These are phyloP conservation scores for Egretta garzetta DNA, from an alignment of 2,113 vertebrate genomes.

Conservation along the genomic window DNA sequence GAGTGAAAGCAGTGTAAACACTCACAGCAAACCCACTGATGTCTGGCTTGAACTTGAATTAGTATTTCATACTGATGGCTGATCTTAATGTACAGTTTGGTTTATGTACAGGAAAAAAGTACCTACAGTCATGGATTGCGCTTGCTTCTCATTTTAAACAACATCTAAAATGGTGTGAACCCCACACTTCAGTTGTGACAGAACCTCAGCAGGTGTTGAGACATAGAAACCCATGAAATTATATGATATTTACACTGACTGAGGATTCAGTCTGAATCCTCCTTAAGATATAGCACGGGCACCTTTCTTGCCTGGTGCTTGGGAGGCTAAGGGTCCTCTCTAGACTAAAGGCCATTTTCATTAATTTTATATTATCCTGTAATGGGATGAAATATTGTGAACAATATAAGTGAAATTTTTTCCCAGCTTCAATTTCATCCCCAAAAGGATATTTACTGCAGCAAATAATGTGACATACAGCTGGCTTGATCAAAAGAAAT, in stretches of 20 bases:
- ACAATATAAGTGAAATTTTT: neutral
- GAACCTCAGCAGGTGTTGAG: neutral
- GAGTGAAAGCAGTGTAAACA: neutral
- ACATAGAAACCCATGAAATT: neutral
- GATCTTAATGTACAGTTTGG: neutral
- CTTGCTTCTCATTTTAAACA: neutral
- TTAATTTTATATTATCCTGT: neutral
- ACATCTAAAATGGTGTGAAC: neutral
- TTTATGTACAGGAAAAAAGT: neutral
- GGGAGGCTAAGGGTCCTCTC: neutral
- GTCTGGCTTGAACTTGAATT: neutral
- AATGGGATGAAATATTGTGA: neutral
- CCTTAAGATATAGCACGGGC: neutral
- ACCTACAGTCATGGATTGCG: neutral
- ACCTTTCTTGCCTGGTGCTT: neutral
- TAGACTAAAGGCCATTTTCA: neutral
- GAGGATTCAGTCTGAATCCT: neutral
- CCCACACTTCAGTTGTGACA: neutral
- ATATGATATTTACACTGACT: neutral
- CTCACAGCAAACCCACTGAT: neutral
- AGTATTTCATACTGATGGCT: neutral
- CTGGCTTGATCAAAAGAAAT: constrained; percentile 13
- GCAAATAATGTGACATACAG: neutral
- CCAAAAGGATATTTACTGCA: neutral
- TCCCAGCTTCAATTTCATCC: neutral